Conservation (phyloP, 2,113 vertebrate species). For the Holacanthus passer region DNA sequence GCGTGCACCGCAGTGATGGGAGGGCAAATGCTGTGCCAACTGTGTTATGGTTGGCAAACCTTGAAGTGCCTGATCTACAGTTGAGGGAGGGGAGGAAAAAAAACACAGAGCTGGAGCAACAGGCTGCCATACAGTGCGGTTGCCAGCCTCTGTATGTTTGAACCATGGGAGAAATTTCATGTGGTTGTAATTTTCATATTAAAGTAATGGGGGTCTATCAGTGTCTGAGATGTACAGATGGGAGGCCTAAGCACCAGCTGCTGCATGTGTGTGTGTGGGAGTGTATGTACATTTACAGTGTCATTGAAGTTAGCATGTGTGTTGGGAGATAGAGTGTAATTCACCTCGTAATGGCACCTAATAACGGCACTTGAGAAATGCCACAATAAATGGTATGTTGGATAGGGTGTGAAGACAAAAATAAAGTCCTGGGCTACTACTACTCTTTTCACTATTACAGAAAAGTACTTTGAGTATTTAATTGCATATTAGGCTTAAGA, state of each 20-base stretch:
- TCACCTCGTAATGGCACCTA: slow-evolving; percentile 64
- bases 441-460: slow-evolving; percentile 51
- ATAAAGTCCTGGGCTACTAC: slow-evolving; percentile 50
- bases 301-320: slow-evolving; percentile 57
- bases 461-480: slow-evolving; percentile 32
- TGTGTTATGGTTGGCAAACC: slow-evolving; percentile 84
- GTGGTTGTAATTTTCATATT: slow-evolving; percentile 86
- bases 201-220: slow-evolving; percentile 79
- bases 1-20: slow-evolving; percentile 64
- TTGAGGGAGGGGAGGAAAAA: slow-evolving; percentile 46
- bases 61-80: slow-evolving; percentile 77
- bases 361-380: slow-evolving; percentile 71
- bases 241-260: slow-evolving; percentile 51
- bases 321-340: slow-evolving; percentile 58
- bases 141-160: slow-evolving; percentile 77
- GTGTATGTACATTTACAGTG: slow-evolving; percentile 48
- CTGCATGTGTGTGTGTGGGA: slow-evolving; percentile 31
- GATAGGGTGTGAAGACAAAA: slow-evolving; percentile 61
- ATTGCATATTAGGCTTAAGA: neutral
- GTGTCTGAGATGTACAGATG: slow-evolving; percentile 72
- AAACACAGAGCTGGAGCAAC: slow-evolving; percentile 55
- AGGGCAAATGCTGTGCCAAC: slow-evolving; percentile 74
- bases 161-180: slow-evolving; percentile 81
- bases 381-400: slow-evolving; percentile 47
- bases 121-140: slow-evolving; percentile 70